Evolutionary conservation across 1,140 invertebrate species (phyloP), one percentile per base, ranked within the genome.

Genomic region (Fopius arisanus): DNA sequence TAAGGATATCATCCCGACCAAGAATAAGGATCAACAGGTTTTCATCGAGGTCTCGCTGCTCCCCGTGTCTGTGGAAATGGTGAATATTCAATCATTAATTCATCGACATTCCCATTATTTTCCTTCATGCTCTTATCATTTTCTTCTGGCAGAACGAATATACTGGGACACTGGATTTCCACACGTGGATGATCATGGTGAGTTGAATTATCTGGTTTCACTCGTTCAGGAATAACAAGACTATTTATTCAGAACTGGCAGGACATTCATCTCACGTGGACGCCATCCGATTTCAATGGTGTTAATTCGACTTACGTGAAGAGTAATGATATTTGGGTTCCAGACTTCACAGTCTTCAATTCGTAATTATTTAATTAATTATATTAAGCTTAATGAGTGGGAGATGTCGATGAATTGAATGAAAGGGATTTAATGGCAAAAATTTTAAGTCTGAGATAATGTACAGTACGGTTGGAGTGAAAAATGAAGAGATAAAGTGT

Each of bases 41-140:
- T 84, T 80, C 6, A 87, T 92, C 2, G 77, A 78, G 0, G 68
- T 91, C n/a, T 77, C 77, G 2, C 21, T 91, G 1, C 77, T 86
- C 21, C 82, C 91, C 3, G 89, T 88, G 75, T 84, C 89, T 40
- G 82, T 91, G 63, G 82, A 88, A 70, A 87, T 91, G 63, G 91
- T 91, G 85, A 89, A 90, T 75, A 51, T 2, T 37, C 7, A 37
- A 0, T 54, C 23, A 23, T 7, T 67, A 31, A 21, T 14, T n/a
- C 7, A 37, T 1, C 9, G 2, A 37, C 9, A 37, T 10, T 37
- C 12, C 12, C 7, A 37, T 3, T 29, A 67, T 31, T 19, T 67
- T 31, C 9, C n/a, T n/a, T 37, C 31, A 63, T 19, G 54, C 51
- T 51, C 29, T 10, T 31, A 19, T 59, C 14, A 54, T 73, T 26